phyloP scores from a whole-genome alignment of 2,797 vertebrate genomes.

The Hirundo rustica region DNA sequence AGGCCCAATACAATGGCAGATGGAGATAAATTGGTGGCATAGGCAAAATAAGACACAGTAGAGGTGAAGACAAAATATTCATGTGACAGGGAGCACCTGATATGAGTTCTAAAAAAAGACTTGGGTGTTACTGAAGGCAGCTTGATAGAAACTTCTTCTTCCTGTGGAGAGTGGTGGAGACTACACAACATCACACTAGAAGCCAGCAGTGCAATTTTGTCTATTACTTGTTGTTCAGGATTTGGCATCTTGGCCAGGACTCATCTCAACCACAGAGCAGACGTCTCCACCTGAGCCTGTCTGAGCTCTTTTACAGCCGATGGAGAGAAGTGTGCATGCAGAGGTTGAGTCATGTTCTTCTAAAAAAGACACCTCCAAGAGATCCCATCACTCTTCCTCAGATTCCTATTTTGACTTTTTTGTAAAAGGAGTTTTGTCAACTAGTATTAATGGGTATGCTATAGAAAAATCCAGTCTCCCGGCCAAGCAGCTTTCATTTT shows the following conservation, averaged over 20 bases:
- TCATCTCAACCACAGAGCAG: background rate
- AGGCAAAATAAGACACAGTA: background rate
- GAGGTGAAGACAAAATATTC: background rate
- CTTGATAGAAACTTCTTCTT: background rate
- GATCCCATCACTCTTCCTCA: background rate
- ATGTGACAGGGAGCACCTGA: background rate
- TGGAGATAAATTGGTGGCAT: background rate
- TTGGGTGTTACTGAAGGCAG: background rate
- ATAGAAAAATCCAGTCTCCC: background rate
- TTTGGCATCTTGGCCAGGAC: background rate
- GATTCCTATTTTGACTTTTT: background rate
- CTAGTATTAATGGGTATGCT: background rate
- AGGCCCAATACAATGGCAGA: background rate
- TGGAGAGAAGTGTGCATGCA: background rate
- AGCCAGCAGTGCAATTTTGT: background rate
- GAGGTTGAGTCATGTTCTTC: background rate
- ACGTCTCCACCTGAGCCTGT: background rate
- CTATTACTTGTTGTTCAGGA: background rate
- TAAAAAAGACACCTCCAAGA: background rate
- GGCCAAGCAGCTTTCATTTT: background rate
- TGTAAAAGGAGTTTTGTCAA: background rate
- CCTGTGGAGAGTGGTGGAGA: background rate
- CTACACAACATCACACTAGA: fast-evolving
- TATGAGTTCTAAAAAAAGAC: background rate
- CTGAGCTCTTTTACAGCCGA: background rate